These are phyloP conservation scores for Megaceryle alcyon DNA, from an alignment of 2,797 vertebrate genomes.

Conservation along the genomic window DNA sequence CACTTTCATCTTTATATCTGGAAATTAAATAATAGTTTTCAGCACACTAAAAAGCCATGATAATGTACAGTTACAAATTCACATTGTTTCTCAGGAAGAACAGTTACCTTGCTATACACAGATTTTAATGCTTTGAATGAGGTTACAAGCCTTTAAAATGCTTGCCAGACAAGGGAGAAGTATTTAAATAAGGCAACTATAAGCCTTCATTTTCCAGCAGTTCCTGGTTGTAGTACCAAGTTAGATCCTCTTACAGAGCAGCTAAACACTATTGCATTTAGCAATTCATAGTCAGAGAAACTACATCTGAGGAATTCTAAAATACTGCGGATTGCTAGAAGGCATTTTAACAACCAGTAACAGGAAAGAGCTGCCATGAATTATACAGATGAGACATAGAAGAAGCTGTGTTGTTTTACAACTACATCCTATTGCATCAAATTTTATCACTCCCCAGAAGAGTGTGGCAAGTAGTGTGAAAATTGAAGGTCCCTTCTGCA, in stretches of 20 bases:
- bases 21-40: constrained; percentile 1
- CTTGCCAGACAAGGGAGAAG: neutral
- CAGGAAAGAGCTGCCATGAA: neutral
- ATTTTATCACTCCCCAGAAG: neutral
- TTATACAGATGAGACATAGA: neutral
- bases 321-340: neutral
- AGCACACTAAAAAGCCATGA: neutral
- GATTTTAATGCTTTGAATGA: neutral
- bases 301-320: neutral
- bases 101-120: neutral
- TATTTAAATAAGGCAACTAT: neutral
- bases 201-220: neutral
- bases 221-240: neutral
- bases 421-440: neutral
- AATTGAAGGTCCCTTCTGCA: neutral
- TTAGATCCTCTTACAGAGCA: neutral
- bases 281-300: neutral
- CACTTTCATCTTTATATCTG: constrained; percentile 97
- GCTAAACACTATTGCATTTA: neutral
- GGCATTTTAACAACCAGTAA: neutral
- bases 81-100: neutral
- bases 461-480: neutral
- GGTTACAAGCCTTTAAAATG: neutral
- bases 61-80: neutral
- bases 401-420: neutral